These are phyloP conservation scores for Bimastos eiseni DNA, from an alignment of 2,888 invertebrate species.

Conservation along the genomic window DNA sequence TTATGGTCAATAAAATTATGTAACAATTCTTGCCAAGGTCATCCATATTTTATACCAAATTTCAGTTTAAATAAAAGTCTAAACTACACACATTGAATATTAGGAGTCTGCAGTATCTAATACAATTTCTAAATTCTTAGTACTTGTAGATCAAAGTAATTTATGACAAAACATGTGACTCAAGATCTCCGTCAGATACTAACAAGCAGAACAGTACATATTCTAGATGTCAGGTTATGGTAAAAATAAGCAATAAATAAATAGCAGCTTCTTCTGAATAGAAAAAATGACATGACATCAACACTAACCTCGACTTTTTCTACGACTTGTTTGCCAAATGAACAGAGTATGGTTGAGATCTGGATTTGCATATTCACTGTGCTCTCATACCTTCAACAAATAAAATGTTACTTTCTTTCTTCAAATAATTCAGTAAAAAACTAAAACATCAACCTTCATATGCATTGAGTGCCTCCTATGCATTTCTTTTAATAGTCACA, in stretches of 20 bases:
- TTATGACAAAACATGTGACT: neutral
- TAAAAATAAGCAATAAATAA: no score
- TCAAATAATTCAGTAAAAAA: neutral
- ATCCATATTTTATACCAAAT: neutral
- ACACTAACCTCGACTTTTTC: constrained; percentile 85
- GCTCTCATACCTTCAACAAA: constrained; percentile 84
- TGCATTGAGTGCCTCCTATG: neutral
- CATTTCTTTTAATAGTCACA: no score
- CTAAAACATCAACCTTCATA: neutral
- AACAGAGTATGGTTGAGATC: constrained; percentile 98
- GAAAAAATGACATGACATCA: neutral
- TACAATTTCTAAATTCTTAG: neutral
- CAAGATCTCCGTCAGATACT: neutral
- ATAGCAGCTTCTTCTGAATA: neutral
- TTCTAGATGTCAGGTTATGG: no score
- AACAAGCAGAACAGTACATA: neutral
- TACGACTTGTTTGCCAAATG: constrained; percentile 98
- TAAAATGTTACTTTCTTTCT: neutral
- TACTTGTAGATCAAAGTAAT: neutral
- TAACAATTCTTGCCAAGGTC: neutral
- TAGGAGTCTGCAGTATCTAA: neutral
- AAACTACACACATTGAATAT: neutral
- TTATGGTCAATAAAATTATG: neutral
- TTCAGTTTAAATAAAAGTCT: neutral
- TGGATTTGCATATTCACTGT: constrained; percentile 97